Evolutionary conservation across 2,888 invertebrate genomes (phyloP).

Genomic region (Bedellia somnulentella): DNA sequence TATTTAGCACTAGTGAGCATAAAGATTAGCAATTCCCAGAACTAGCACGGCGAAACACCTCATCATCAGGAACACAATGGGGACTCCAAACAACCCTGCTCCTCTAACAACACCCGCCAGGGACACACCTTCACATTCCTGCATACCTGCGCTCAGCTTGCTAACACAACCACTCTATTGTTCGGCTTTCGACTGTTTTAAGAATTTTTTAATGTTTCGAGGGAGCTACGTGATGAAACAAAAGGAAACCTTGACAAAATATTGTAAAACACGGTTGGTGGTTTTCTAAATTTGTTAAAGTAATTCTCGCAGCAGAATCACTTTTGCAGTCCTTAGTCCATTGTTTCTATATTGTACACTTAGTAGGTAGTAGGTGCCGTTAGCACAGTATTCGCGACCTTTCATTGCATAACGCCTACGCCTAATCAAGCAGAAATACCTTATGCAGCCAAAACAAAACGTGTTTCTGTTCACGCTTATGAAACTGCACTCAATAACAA

Average conservation of each 20-base stretch:
- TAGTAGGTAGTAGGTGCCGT: too few species aligned
- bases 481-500: too few species aligned
- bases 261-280: background rate
- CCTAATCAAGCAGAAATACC: slow-evolving; percentile 33
- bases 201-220: slow-evolving; percentile 1
- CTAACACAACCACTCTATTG: slow-evolving; percentile 10
- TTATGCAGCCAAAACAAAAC: slow-evolving; percentile 21
- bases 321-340: too few species aligned
- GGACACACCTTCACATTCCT: slow-evolving; percentile 25
- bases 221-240: slow-evolving; percentile 28
- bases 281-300: too few species aligned
- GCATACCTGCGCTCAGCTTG: slow-evolving; percentile 20
- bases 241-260: slow-evolving; percentile 12
- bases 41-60: slow-evolving; percentile 20
- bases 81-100: slow-evolving; percentile 24
- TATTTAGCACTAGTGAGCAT: too few species aligned
- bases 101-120: too few species aligned
- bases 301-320: too few species aligned
- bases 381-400: slow-evolving; percentile 32
- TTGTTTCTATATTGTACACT: too few species aligned
- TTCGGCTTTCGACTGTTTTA: slow-evolving; percentile 3
- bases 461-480: too few species aligned
- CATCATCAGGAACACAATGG: slow-evolving; percentile 33
- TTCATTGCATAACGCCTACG: slow-evolving; percentile 26
- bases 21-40: too few species aligned